These are phyloP conservation scores for Thymelicus acteon DNA, from an alignment of 2,888 invertebrate species.

Conservation along the genomic window DNA sequence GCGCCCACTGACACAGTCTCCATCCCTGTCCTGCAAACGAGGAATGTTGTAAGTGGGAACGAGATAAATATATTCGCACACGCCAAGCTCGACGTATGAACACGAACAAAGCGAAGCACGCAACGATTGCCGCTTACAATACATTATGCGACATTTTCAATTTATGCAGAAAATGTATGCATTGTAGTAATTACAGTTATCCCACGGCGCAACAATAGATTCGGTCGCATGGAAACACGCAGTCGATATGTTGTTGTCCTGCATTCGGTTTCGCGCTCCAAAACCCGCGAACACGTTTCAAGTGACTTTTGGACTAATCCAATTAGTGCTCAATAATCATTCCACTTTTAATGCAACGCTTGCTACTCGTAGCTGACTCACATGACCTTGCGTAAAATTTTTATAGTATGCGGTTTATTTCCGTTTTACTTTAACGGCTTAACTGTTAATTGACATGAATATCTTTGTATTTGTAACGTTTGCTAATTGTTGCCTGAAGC, in stretches of 20 bases:
- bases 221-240: slow-evolving; percentile 47
- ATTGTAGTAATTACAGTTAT: slow-evolving; percentile 62
- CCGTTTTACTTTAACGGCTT: not conserved
- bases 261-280: slow-evolving; percentile 45
- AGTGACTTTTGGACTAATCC: slow-evolving; percentile 45
- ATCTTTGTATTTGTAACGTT: too few relatives aligned
- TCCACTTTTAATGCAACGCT: not conserved
- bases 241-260: slow-evolving; percentile 38
- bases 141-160: slow-evolving; percentile 64
- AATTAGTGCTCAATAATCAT: slow-evolving; percentile 23
- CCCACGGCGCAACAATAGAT: slow-evolving; percentile 52
- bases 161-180: slow-evolving; percentile 63
- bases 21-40: slow-evolving; percentile 60
- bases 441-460: too few relatives aligned
- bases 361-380: not conserved
- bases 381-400: not conserved
- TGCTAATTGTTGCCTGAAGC: too few relatives aligned
- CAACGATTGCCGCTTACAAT: slow-evolving; percentile 62
- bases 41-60: slow-evolving; percentile 41
- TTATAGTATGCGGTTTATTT: not conserved
- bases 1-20: slow-evolving; percentile 74
- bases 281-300: slow-evolving; percentile 38
- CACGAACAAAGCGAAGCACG: slow-evolving; percentile 56
- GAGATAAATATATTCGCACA: slow-evolving; percentile 50
- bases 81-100: slow-evolving; percentile 31